Percentiles rank a stretch among this genome's conserved stretches.
Conservation (phyloP, 2,888 invertebrate genomes). For the Pterostichus niger region DNA sequence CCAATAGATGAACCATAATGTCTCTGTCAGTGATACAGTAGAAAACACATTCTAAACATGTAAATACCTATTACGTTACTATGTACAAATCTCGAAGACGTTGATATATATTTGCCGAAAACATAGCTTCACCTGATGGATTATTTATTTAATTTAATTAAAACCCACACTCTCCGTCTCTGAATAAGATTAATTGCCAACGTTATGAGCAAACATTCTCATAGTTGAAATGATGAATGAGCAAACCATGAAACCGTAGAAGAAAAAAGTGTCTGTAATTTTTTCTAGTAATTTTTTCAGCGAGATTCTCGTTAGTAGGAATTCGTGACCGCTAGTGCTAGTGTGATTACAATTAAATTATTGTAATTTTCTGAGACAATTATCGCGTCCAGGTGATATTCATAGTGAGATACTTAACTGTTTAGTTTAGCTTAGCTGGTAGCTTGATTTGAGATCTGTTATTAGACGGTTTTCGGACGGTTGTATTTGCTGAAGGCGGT, state of each 20-base stretch:
- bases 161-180: constrained; percentile 64
- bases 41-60: no score
- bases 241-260: constrained; percentile 28
- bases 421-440: neutral
- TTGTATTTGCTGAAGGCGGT: neutral
- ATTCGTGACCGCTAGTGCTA: constrained; percentile 48
- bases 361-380: constrained; percentile 61
- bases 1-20: no score
- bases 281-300: constrained; percentile 52
- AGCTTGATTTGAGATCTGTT: constrained; percentile 15
- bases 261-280: constrained; percentile 49
- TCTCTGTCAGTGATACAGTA: no score
- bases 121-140: constrained; percentile 48
- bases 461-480: constrained; percentile 26
- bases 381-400: constrained; percentile 54
- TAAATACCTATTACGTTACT: no score
- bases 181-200: constrained; percentile 63
- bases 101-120: constrained; percentile 59
- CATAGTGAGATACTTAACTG: constrained; percentile 44
- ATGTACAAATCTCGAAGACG: constrained; percentile 31
- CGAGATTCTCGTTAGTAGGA: constrained; percentile 58
- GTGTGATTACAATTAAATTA: constrained; percentile 64
- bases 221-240: constrained; percentile 66
- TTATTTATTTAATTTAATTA: constrained; percentile 66
- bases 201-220: constrained; percentile 58